Evolutionary conservation across 2,888 invertebrate genomes (phyloP).

Genomic region (Neoitamus cyanurus): DNA sequence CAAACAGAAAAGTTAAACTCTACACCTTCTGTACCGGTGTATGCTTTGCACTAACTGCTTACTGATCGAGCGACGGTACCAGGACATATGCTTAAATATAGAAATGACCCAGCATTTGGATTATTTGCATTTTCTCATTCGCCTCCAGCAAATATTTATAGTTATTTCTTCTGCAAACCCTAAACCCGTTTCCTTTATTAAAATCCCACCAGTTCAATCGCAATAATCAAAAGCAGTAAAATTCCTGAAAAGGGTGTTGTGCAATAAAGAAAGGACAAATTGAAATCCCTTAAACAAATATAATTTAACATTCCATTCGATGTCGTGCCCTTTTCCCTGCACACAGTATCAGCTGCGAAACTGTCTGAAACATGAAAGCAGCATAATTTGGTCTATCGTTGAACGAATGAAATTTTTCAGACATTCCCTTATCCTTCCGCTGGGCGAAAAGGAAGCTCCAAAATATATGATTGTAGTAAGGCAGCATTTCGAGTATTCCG

Average conservation of each 20-base stretch:
- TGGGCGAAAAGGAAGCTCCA: background rate
- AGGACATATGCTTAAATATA: no score
- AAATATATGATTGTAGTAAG: background rate
- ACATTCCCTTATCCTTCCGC: background rate
- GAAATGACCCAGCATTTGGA: no score
- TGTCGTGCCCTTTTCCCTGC: background rate
- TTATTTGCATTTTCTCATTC: background rate
- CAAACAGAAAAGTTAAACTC: no score
- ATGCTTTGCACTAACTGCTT: no score
- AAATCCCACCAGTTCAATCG: background rate
- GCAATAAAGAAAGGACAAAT: background rate
- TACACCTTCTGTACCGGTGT: no score
- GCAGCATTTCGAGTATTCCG: background rate
- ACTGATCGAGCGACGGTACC: no score
- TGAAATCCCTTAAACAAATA: constrained; percentile 1
- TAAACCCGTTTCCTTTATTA: background rate
- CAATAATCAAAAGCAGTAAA: background rate
- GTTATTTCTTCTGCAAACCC: background rate
- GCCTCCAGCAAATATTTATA: background rate
- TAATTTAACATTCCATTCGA: background rate
- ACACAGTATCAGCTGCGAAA: background rate
- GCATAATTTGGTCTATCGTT: background rate
- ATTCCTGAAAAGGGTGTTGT: background rate
- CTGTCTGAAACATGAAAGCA: background rate
- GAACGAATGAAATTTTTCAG: background rate